Evolutionary conservation across 2,797 vertebrate species (phyloP).

Genomic region (Scarus forsteni): DNA sequence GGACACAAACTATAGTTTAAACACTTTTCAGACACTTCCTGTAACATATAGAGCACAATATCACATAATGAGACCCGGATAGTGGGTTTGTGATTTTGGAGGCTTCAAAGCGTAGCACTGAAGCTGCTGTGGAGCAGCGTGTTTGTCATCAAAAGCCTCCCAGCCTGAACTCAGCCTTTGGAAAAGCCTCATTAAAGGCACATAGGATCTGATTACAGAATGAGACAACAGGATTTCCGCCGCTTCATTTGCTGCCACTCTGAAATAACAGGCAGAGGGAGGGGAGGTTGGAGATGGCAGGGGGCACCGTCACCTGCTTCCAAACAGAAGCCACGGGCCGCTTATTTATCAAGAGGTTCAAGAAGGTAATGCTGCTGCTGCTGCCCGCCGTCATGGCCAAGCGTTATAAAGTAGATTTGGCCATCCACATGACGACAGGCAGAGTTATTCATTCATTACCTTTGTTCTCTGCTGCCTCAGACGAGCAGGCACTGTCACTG

Average conservation of each 20-base stretch:
- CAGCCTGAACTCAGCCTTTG: slow-evolving; percentile 50
- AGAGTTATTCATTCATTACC: slow-evolving; percentile 76
- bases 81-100: not conserved
- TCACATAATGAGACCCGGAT: not conserved
- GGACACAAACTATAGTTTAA: no score
- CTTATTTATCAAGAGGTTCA: slow-evolving; percentile 64
- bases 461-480: slow-evolving; percentile 60
- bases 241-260: slow-evolving; percentile 67
- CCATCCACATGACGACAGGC: slow-evolving; percentile 69
- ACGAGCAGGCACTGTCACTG: slow-evolving; percentile 58
- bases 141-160: slow-evolving; percentile 64
- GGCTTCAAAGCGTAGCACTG: slow-evolving; percentile 42
- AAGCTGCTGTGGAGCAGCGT: slow-evolving; percentile 42
- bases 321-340: slow-evolving; percentile 53
- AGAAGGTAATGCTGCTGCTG: slow-evolving; percentile 40
- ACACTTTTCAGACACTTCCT: not conserved
- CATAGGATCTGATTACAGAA: slow-evolving; percentile 55
- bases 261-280: slow-evolving; percentile 52
- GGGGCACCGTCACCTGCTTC: slow-evolving; percentile 55
- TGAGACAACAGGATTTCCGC: slow-evolving; percentile 54
- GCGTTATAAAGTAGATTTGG: slow-evolving; percentile 68
- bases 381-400: slow-evolving; percentile 40
- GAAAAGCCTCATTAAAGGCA: slow-evolving; percentile 61
- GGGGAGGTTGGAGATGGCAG: slow-evolving; percentile 25
- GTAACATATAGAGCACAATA: not conserved